phyloP scores from a whole-genome alignment of 2,113 vertebrate genomes.

The Embiotoca jacksoni region DNA sequence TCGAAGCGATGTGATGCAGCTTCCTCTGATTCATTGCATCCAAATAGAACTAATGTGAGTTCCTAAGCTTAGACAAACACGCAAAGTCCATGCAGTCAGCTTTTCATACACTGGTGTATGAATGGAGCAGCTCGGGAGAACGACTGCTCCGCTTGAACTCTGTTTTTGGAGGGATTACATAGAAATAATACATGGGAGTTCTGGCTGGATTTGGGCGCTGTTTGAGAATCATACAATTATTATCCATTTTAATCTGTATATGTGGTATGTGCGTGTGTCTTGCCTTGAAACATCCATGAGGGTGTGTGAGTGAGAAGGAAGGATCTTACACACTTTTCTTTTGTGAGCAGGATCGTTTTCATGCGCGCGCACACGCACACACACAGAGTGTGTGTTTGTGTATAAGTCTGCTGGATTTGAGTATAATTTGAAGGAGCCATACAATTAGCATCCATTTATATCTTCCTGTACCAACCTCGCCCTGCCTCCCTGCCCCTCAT shows the following conservation, averaged over 20 bases:
- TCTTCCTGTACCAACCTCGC: slow-evolving; percentile 67
- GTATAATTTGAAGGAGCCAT: slow-evolving; percentile 63
- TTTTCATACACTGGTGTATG: slow-evolving; percentile 7
- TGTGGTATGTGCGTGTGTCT: neutral
- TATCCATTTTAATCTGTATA: slow-evolving; percentile 53
- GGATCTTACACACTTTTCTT: neutral
- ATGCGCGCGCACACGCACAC: neutral
- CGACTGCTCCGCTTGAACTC: slow-evolving; percentile 29
- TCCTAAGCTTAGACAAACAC: slow-evolving; percentile 54
- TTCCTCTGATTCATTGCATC: slow-evolving; percentile 36
- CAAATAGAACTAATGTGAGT: slow-evolving; percentile 55
- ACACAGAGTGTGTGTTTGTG: slow-evolving; percentile 12
- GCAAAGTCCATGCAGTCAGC: slow-evolving; percentile 38
- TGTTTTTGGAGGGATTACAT: slow-evolving; percentile 73
- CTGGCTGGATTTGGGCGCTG: slow-evolving; percentile 37
- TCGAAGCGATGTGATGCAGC: slow-evolving; percentile 20
- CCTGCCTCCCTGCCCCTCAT: slow-evolving; percentile 76
- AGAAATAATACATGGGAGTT: slow-evolving; percentile 57
- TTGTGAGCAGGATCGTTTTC: slow-evolving; percentile 14
- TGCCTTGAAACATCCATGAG: slow-evolving; percentile 14
- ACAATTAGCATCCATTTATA: slow-evolving; percentile 82
- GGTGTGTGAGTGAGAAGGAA: slow-evolving; percentile 7
- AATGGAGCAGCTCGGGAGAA: slow-evolving; percentile 13
- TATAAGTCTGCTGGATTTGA: slow-evolving; percentile 44
- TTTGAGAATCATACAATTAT: slow-evolving; percentile 48